These are phyloP conservation scores for Lynx canadensis DNA, from an alignment of 2,113 vertebrate species.

Conservation along the genomic window DNA sequence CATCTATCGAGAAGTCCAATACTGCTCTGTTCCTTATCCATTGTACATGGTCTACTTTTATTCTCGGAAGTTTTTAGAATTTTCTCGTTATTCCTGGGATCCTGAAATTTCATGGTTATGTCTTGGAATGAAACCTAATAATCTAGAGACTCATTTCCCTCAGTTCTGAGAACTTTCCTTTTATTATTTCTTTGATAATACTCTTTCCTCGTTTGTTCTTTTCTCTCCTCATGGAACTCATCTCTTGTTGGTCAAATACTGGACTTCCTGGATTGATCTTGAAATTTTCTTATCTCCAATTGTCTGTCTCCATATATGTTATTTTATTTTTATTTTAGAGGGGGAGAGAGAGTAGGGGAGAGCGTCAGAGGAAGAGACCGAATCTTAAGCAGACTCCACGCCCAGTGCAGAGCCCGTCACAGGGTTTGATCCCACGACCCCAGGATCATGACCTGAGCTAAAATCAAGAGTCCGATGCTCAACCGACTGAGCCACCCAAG, in stretches of 20 bases:
- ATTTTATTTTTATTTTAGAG: no score
- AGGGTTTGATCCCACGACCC: no score
- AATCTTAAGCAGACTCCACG: no score
- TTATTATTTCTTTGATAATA: not conserved
- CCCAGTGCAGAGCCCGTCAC: no score
- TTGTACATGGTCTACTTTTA: not conserved
- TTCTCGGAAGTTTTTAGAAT: not conserved
- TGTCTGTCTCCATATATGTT: not conserved
- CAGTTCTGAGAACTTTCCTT: not conserved
- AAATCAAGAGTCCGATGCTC: no score
- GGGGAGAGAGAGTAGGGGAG: no score
- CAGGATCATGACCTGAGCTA: no score
- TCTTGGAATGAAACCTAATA: constrained; percentile 11
- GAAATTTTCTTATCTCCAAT: constrained; percentile 8
- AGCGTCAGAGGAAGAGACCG: no score
- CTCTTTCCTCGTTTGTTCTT: not conserved
- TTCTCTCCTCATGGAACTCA: constrained; percentile 4
- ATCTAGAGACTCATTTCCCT: not conserved
- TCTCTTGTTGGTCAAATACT: not conserved
- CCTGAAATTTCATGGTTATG: not conserved
- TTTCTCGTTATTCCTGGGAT: not conserved
- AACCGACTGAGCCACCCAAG: no score
- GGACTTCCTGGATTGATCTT: not conserved
- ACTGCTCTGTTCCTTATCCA: not conserved
- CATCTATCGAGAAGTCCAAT: not conserved